Conservation (phyloP, 2,888 invertebrate species). For the Halictus quadricinctus region DNA sequence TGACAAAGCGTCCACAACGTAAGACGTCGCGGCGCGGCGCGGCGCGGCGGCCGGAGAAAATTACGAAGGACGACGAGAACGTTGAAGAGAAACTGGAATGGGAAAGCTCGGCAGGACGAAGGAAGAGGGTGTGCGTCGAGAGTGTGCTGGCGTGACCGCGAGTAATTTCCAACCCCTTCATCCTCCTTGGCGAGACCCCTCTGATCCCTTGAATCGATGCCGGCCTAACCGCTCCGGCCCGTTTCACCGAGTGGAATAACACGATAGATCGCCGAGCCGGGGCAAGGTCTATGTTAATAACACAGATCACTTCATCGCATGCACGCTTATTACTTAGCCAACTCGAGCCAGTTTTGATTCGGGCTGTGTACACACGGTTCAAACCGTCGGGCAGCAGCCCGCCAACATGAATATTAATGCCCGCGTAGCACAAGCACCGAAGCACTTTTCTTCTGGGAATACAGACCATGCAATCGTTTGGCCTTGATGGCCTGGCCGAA, state of each 20-base stretch:
- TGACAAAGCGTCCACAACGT: constrained; percentile 32
- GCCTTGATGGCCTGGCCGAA: constrained; percentile 44
- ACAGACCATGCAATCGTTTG: constrained; percentile 45
- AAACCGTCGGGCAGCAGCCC: constrained; percentile 30
- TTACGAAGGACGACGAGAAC: constrained; percentile 3
- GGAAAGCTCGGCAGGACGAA: constrained; percentile 7
- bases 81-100: constrained; percentile 4
- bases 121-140: constrained; percentile 31
- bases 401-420: constrained; percentile 67
- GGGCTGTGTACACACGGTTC: constrained; percentile 45
- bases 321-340: constrained; percentile 74
- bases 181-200: constrained; percentile 22
- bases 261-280: constrained; percentile 64
- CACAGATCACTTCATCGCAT: constrained; percentile 79
- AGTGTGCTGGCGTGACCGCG: constrained; percentile 74
- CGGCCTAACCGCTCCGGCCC: constrained; percentile 55
- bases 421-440: constrained; percentile 14
- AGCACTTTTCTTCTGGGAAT: constrained; percentile 56
- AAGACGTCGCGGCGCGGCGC: not conserved
- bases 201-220: constrained; percentile 48
- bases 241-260: constrained; percentile 67
- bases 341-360: constrained; percentile 61
- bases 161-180: constrained; percentile 72
- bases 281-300: constrained; percentile 81
- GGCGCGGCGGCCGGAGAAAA: not conserved